These are phyloP conservation scores for Syngnathus floridae DNA, from an alignment of 2,113 vertebrate genomes.

Conservation along the genomic window DNA sequence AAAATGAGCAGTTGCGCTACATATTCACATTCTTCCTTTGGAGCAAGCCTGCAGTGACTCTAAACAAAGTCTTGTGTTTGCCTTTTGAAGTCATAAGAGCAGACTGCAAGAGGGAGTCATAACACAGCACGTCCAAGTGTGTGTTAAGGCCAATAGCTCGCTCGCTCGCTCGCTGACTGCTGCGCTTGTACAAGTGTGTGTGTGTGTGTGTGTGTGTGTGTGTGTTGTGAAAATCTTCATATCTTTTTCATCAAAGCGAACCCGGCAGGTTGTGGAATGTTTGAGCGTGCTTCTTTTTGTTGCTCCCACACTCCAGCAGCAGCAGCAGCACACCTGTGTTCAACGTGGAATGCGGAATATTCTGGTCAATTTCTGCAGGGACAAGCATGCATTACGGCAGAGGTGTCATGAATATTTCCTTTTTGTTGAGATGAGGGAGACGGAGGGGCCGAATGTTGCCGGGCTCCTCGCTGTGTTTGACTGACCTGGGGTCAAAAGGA, in stretches of 20 bases:
- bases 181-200: not conserved
- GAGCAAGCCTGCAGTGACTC: slow-evolving; percentile 2
- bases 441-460: slow-evolving; percentile 15
- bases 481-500: slow-evolving; percentile 8
- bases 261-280: slow-evolving; percentile 50
- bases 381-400: slow-evolving; percentile 20
- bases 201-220: not conserved
- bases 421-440: slow-evolving; percentile 5
- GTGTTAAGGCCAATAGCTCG: slow-evolving; percentile 28
- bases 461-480: slow-evolving; percentile 18
- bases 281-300: slow-evolving; percentile 38
- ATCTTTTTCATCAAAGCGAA: slow-evolving; percentile 47
- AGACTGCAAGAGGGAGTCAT: slow-evolving; percentile 33
- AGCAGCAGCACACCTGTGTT: slow-evolving; percentile 4
- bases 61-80: slow-evolving; percentile 15
- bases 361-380: slow-evolving; percentile 15
- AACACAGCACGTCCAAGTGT: slow-evolving; percentile 27
- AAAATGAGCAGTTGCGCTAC: too few species aligned
- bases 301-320: slow-evolving; percentile 15
- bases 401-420: slow-evolving; percentile 36
- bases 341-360: slow-evolving; percentile 39
- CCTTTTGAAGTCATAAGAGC: slow-evolving; percentile 22
- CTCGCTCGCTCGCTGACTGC: slow-evolving; percentile 17
- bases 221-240: slow-evolving; percentile 5
- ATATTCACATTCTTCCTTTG: not conserved